Evolutionary conservation across 2,113 vertebrate species (phyloP).

Genomic region (Pelecanoides urinatrix): DNA sequence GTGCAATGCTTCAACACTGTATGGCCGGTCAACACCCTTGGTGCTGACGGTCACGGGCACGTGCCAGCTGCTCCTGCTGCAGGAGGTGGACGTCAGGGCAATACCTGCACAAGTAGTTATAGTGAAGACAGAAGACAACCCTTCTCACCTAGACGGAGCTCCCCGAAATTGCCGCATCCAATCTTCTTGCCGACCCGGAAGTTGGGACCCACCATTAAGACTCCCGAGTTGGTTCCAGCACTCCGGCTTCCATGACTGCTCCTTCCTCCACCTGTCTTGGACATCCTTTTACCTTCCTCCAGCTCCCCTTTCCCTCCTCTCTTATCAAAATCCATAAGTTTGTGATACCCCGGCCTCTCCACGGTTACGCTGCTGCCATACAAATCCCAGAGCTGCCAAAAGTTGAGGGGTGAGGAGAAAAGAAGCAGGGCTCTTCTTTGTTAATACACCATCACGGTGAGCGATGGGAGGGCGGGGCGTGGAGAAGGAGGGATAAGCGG

Average conservation of each 20-base stretch:
- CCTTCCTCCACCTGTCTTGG: conserved; percentile 76
- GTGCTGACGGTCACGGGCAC: accelerated
- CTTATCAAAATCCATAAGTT: conserved; percentile 99
- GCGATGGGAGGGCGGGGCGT: neutral
- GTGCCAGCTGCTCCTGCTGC: neutral
- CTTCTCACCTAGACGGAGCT: conserved; percentile 90
- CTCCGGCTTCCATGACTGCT: conserved; percentile 79
- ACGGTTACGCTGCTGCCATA: conserved; percentile 95
- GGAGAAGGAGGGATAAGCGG: conserved; percentile 6
- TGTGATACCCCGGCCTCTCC: conserved; percentile 99
- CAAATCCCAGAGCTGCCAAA: conserved; percentile 85
- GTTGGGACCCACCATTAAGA: conserved; percentile 97
- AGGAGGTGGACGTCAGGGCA: neutral
- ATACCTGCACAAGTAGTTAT: accelerated
- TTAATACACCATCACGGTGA: conserved; percentile 67
- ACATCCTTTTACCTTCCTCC: conserved; percentile 91
- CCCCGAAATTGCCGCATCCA: conserved; percentile 95
- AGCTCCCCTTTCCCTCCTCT: conserved; percentile 93
- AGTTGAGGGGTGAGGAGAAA: conserved; percentile 63
- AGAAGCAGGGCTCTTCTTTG: conserved; percentile 22
- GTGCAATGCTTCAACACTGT: accelerated
- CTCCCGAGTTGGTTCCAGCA: conserved; percentile 87
- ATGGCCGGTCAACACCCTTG: accelerated
- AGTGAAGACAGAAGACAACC: neutral
- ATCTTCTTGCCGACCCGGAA: conserved; percentile 98